These are phyloP conservation scores for Dolichoris vasculosae DNA, from an alignment of 1,140 invertebrate genomes.

Conservation along the genomic window DNA sequence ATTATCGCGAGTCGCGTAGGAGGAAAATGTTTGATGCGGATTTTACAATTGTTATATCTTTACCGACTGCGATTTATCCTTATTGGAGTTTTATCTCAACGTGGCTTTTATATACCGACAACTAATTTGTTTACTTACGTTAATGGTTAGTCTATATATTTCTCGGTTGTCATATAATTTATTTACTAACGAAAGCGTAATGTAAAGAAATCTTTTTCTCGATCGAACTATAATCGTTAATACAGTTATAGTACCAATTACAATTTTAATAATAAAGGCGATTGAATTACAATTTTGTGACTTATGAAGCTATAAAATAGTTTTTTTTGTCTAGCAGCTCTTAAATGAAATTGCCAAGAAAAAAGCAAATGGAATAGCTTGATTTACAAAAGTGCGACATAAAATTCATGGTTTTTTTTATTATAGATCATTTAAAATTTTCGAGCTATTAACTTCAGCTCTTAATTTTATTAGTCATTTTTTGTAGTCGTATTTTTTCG, in stretches of 20 bases:
- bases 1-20: background rate
- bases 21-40: background rate
- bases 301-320: background rate
- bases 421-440: background rate
- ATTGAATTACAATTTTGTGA: background rate
- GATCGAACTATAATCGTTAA: background rate
- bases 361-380: background rate
- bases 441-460: background rate
- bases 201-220: background rate
- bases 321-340: background rate
- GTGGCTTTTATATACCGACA: background rate
- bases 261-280: background rate
- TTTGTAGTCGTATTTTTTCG: background rate
- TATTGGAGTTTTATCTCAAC: background rate
- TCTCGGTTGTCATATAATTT: background rate
- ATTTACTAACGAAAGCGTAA: background rate
- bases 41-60: background rate
- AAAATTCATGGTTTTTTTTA: background rate
- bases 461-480: background rate
- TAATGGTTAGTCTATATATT: background rate
- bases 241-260: background rate
- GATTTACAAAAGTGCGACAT: background rate
- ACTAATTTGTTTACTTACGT: background rate
- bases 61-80: background rate
- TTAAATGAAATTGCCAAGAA: background rate